Evolutionary conservation across 1,140 invertebrate genomes (phyloP), one percentile per base, ranked within the genome.

Genomic region (Antheraea mylitta): DNA sequence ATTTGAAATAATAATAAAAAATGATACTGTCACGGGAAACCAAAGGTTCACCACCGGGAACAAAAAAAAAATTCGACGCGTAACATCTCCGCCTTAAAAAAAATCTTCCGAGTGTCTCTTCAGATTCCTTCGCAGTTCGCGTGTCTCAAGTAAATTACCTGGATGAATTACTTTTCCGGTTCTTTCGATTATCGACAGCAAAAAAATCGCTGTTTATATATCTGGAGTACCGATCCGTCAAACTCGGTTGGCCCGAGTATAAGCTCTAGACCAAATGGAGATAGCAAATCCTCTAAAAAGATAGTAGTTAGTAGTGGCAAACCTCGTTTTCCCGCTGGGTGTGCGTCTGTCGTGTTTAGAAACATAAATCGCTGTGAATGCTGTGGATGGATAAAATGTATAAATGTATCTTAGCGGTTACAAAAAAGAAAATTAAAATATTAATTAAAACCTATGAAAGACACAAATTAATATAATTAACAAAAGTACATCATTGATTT

Each of bases 271-370:
- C 11, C n/a, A 7, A 59, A 59, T 11, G 18, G 59, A 22, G 18
- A 13, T 13, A 61, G 2, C 19, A 0, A 42, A 11, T 11, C 7
- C 22, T 30, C 22, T 30, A 30, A 30, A 30, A 30, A 42, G 38
- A 42, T 2, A 42, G 38, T 7, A 61, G 11, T 61, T n/a, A 30
- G 11, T 61, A 61, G 61, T 63, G 61, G 61, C 61, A 63, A 63
- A 63, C 61, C 61, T 63, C 61, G 30, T 36, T 63, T 63, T 63
- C 61, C 61, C 16, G 30, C 61, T 63, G 61, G 11, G 45, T 53
- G 45, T 53, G 18, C 61, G 13, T 63, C 61, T 63, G 61, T 63
- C 61, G n/a, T 63, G 61, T 63, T n/a, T 61, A 30, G 7, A 11
- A 42, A 9, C 38, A 37, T 63, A 63, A 30, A 63, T 37, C 37